Base-by-base conservation (phyloP, 2,888 invertebrate species). In the Drosophila pseudotakahashii region DNA sequence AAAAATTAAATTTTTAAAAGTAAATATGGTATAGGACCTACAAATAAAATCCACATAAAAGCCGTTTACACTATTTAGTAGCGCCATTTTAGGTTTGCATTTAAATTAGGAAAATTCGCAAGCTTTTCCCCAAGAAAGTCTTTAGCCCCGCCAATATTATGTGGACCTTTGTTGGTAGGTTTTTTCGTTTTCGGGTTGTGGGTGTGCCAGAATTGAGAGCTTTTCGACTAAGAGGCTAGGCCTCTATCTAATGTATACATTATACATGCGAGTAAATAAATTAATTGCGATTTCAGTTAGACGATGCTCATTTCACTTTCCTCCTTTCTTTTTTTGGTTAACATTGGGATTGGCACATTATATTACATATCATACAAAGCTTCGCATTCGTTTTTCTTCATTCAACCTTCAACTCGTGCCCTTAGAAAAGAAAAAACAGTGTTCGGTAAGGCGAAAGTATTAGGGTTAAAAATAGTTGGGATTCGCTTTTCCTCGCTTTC, bases 291-390 rank as follows among this genome's bases (percentile, higher is more conserved):
- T 47, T 53, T 66, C 14, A 53, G 32, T 44, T 39, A 45, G 44
- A 64, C 26, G 37, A 44, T 45, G 23, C 39, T 67, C 36, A 36
- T 14, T 60, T 70, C 47, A 32, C 47, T 51, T 55, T 44, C n/a
- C 19, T 23, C 23, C 9, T 45, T 30, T 14, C 37, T 62, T 14
- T 41, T 62, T 66, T 73, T 66, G 23, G 63, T 80, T 57, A 75
- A 73, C 69, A 69, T 79, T 69, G 71, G 79, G 67, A 84, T 81
- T 81, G 81, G 88, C 81, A 81, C 81, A 79, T 85, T 81, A 81
- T 88, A 74, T 88, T 81, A 80, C 84, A 88, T 81, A 88, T 81
- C 77, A 88, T 88, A 88, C 81, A 86, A 80, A 72, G 80, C 77
- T 58, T 66, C 23, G 39, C 61, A 59, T 36, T 47, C 26, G 30